Base-by-base conservation (phyloP, 2,888 invertebrate species). In the Dryobota labecula region DNA sequence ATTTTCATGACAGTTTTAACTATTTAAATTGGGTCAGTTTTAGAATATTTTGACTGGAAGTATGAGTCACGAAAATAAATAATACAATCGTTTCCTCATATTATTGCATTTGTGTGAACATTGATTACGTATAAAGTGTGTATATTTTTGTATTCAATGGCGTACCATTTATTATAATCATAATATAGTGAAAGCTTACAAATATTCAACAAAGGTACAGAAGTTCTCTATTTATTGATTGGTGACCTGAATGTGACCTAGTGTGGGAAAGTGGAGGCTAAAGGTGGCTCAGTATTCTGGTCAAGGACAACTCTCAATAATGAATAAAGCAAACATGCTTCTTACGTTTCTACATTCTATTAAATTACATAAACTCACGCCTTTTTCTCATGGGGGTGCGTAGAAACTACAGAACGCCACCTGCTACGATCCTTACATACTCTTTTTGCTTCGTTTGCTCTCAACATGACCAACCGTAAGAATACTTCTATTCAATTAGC, bases 1-100 rank as follows among this genome's bases (percentile, higher is more conserved):
- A 68, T 6, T 76, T 56, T 73, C 76, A 68, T 76, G 15, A 30
- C n/a, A 6, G 5, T 33, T 18, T 45, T 33, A 33, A 1, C 20
- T 33, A 33, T n/a, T 62, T 24, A 27, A 49, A 56, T 49, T n/a
- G 1, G 8, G 2, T 36, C 13, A n/a, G 13, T 67, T 36, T 41
- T 20, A 30, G 6, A 18, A 66, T 47, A 56, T 27, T n/a, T 27
- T 18, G n/a, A 18, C 41, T n/a, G 41, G 18, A 66, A 72, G 38
- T 33, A 65, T 24, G 24, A n/a, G 13, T 41, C n/a, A 33, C 8
- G 2, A n/a, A 53, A 47, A 30, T 41, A 45, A 71, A 24, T 56
- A 76, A 76, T 33, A 56, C n/a, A 15, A 54, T 33, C 0, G 13
- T 73, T 73, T 76, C 76, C 54, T 73, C 20, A 43, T 74, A 24